Evolutionary conservation across 2,113 vertebrate species (phyloP), one percentile per base, ranked within the genome.

Genomic region (Anhinga rufa): DNA sequence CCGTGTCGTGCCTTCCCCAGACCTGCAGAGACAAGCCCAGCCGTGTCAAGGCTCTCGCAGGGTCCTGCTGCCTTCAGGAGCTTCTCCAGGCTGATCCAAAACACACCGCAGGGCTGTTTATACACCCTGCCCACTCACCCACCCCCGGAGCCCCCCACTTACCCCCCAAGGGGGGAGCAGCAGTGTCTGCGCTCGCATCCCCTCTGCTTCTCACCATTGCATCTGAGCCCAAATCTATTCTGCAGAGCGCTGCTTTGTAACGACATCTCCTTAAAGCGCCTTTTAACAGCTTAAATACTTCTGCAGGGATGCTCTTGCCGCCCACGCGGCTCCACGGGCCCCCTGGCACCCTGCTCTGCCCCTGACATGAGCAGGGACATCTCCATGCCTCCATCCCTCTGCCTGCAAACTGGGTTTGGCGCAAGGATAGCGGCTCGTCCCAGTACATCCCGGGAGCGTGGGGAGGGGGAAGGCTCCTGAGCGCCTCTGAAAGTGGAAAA

Each of bases 181-280:
- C 70, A 24, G 42, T 18, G 1, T 80, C 58, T 58, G 48, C 5
- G 4, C 38, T 83, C 1, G 0, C 48, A 52, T 82, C 74, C 65
- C 77, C 49, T n/a, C 69, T 10, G n/a, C 69, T 95, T 66, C 77
- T 92, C 2, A 6, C 66, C 17, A 0, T 74, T 48, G 17, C 48
- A 58, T 88, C 82, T 75, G 77, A 95, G 51, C 61, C 75, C 79
- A 90, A 93, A 97, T 96, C 90, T 95, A 29, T 97, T 97, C 94
- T 97, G 95, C 97, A 97, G 97, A 97, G 68, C 9, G 0, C 28
- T 29, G 14, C 65, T 77, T 69, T 71, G 78, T 86, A 90, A 96
- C 3, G 24, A 8, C 61, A 80, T 64, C 75, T 71, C 80, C 55
- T 71, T 42, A 38, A 69, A 61, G 3, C 3, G 29, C 62, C 68